These are phyloP conservation scores for Procapra przewalskii DNA, from an alignment of 2,113 vertebrate species.

Conservation along the genomic window DNA sequence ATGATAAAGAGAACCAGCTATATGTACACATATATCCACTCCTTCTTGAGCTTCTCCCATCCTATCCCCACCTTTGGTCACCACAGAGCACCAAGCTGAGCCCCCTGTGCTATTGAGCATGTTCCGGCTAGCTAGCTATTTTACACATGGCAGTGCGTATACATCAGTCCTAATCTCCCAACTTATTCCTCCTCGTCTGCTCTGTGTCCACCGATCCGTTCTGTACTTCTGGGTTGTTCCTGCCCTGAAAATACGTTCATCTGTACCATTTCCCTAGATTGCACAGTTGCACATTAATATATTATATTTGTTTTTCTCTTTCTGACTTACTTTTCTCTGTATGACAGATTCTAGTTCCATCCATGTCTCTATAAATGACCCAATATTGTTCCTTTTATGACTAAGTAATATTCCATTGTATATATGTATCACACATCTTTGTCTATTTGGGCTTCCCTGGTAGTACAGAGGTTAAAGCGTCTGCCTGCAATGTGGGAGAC, in stretches of 20 bases:
- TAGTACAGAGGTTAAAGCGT: no score
- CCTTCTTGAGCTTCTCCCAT: neutral
- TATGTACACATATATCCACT: neutral
- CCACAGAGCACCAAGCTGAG: neutral
- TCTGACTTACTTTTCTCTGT: neutral
- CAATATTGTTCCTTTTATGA: neutral
- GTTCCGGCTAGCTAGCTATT: accelerated
- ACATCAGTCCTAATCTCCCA: neutral
- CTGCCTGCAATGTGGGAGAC: no score
- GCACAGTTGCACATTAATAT: neutral
- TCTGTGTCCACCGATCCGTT: neutral
- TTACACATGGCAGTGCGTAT: neutral
- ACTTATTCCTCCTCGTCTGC: neutral
- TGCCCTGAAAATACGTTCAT: neutral
- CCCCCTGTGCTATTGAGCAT: neutral
- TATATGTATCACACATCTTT: neutral
- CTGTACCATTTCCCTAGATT: neutral
- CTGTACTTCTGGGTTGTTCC: neutral
- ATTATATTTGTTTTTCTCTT: neutral
- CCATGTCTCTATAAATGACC: neutral
- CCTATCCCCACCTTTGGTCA: neutral
- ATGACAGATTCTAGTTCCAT: neutral
- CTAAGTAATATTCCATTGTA: neutral
- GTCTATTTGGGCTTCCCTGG: no score
- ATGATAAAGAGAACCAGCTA: neutral